Conservation (phyloP, 2,888 invertebrate genomes). For the Zonitis immaculata region DNA sequence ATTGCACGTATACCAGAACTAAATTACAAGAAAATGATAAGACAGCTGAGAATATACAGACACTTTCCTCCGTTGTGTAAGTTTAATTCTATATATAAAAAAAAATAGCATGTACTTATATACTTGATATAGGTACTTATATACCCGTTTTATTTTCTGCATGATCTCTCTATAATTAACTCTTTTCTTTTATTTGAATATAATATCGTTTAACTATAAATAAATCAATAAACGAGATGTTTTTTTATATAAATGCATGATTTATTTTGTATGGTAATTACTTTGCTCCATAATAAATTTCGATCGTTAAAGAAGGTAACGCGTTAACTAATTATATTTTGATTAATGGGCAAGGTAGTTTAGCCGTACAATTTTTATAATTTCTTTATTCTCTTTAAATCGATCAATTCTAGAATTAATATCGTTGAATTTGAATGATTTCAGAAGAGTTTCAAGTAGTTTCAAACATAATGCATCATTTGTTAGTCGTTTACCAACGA, state of each 20-base stretch:
- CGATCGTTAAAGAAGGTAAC: too few relatives aligned
- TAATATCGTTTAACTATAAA: neutral
- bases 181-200: neutral
- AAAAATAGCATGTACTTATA: constrained; percentile 12
- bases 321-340: too few relatives aligned
- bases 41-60: constrained; percentile 33
- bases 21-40: constrained; percentile 34
- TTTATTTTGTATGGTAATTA: neutral
- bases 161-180: constrained; percentile 5
- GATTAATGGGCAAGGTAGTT: too few relatives aligned
- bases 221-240: neutral
- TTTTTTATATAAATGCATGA: neutral
- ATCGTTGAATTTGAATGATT: constrained; percentile 13
- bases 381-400: neutral
- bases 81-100: constrained; percentile 19
- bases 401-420: neutral
- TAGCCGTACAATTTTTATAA: too few relatives aligned
- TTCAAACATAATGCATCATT: constrained; percentile 93
- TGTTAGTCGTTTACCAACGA: constrained; percentile 85
- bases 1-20: constrained; percentile 32
- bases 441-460: constrained; percentile 71
- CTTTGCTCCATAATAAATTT: neutral
- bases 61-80: constrained; percentile 36
- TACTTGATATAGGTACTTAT: too few relatives aligned
- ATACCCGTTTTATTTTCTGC: constrained; percentile 9